Evolutionary conservation across 2,888 invertebrate species (phyloP).

Genomic region (Tachystola acroxantha): DNA sequence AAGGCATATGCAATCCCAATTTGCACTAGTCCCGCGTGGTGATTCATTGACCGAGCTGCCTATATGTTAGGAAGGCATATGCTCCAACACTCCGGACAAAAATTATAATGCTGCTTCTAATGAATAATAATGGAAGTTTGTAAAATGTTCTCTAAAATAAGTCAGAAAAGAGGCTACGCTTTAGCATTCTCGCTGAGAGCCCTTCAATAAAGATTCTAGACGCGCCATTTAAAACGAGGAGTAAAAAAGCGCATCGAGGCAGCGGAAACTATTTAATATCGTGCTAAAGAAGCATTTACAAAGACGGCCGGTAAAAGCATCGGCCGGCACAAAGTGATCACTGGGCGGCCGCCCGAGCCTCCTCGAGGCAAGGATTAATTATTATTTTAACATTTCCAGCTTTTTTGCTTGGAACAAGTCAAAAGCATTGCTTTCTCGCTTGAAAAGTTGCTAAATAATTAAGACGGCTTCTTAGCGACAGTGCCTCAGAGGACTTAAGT

Average conservation of each 20-base stretch:
- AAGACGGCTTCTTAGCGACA: slow-evolving; percentile 66
- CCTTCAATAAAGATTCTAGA: slow-evolving; percentile 31
- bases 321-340: slow-evolving; percentile 58
- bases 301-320: slow-evolving; percentile 56
- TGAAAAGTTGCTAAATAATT: slow-evolving; percentile 75
- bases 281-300: slow-evolving; percentile 53
- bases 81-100: too few species aligned
- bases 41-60: too few species aligned
- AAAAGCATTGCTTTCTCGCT: slow-evolving; percentile 71
- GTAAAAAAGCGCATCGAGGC: slow-evolving; percentile 57
- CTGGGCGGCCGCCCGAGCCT: slow-evolving; percentile 9
- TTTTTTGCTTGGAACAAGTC: slow-evolving; percentile 71
- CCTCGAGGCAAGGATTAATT: slow-evolving; percentile 64
- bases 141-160: background rate
- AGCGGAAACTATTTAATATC: slow-evolving; percentile 74
- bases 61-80: too few species aligned
- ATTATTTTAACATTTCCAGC: slow-evolving; percentile 74
- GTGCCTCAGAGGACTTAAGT: slow-evolving; percentile 54
- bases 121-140: background rate
- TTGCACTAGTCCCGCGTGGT: too few species aligned
- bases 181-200: slow-evolving; percentile 13
- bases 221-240: slow-evolving; percentile 30
- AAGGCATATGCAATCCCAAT: too few species aligned
- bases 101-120: too few species aligned
- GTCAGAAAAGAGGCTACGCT: background rate